Conservation (phyloP, 2,113 vertebrate species). For the Seriola rivoliana region DNA sequence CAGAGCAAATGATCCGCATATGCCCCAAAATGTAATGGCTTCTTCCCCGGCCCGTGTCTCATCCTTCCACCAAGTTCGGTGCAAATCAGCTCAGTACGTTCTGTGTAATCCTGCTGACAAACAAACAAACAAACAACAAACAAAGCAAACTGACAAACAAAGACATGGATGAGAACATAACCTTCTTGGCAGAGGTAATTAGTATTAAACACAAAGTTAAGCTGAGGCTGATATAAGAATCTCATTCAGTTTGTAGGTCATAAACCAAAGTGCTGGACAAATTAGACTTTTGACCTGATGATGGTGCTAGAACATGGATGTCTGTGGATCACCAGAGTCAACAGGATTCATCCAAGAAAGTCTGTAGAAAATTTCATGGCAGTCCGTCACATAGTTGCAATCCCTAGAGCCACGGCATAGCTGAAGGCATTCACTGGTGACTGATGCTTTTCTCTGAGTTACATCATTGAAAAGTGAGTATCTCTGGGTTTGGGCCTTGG, state of each 20-base stretch:
- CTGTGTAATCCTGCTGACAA: too few species aligned
- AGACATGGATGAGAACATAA: too few species aligned
- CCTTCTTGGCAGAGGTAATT: background rate
- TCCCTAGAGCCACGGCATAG: background rate
- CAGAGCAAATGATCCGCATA: too few species aligned
- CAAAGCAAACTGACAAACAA: too few species aligned
- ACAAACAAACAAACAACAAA: too few species aligned
- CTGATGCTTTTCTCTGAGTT: background rate
- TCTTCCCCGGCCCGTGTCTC: too few species aligned
- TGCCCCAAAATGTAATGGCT: too few species aligned
- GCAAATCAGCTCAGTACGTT: too few species aligned
- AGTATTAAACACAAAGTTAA: background rate
- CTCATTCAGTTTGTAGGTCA: background rate
- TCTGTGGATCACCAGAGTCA: background rate
- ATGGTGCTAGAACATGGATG: background rate
- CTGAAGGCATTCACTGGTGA: background rate
- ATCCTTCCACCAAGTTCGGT: too few species aligned
- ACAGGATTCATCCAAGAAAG: background rate
- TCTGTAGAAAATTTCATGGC: background rate
- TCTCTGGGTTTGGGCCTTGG: background rate
- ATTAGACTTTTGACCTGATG: background rate
- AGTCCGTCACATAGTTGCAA: background rate
- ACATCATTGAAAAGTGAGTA: background rate
- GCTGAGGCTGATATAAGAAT: background rate
- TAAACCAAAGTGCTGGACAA: background rate